Evolutionary conservation across 2,113 vertebrate genomes (phyloP), one percentile per base, ranked within the genome.

Genomic region (Chinchilla lanigera): DNA sequence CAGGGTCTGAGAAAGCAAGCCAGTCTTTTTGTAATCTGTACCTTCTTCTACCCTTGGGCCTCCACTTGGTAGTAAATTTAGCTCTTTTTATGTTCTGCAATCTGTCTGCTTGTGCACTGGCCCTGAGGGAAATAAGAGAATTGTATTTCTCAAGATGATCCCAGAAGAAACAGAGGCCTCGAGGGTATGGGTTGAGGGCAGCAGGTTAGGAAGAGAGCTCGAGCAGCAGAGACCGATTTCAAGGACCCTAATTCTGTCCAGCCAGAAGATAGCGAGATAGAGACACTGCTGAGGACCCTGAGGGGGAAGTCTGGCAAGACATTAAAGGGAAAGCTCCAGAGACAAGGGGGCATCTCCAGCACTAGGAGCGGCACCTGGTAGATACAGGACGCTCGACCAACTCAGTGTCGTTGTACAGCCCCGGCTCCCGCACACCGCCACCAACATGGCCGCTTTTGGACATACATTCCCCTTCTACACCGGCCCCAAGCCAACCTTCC

Each of bases 381-480:
- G 86, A 67, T 13, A 61, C 75, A 90, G 52, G 56, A 16, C 47
- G 13, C 83, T 73, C 67, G 58, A 5, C 30, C 33, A 60, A 69
- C 5, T 41, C 73, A 2, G 22, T 89, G 0, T 38, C 67, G 22
- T 86, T 82, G 3, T 97, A 54, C 44, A 98, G 73, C 24, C 8
- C 12, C 7, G 9, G 60, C 41, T 93, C 60, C 50, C 0, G 9
- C 56, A 30, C 20, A 93, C 3, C 78, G 60, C 83, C 33, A 61
- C 12, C 95, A 86, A 56, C 38, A 98, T 98, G 98, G 83, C 97
- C 61, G 94, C 90, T 63, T 77, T 97, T 1, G 98, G 97, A 93
- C 86, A 96, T 98, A 99, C 99, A 95, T 99, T 99, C 98, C 99
- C 99, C 96, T 99, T 99, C 98, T 99, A 99, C 93, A 7, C 96